These are phyloP conservation scores for Sebastolobus altivelis DNA, from an alignment of 2,797 vertebrate species.

Conservation along the genomic window DNA sequence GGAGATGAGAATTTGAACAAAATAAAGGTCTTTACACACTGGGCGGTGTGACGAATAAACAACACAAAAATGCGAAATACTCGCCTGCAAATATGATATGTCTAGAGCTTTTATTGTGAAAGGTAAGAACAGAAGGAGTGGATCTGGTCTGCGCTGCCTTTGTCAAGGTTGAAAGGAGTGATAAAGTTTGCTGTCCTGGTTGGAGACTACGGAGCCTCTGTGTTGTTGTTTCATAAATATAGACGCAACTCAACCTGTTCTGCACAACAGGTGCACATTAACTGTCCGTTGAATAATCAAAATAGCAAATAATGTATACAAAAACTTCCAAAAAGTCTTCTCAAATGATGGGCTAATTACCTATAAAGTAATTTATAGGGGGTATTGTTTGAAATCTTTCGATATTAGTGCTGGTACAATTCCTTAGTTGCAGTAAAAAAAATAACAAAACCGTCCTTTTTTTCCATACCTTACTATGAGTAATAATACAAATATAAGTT, in stretches of 20 bases:
- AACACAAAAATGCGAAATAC: fast-evolving
- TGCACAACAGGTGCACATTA: not conserved
- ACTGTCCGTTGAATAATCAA: not conserved
- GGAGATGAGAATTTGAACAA: not conserved
- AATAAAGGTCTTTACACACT: too few relatives aligned
- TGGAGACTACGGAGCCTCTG: too few relatives aligned
- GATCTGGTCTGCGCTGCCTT: fast-evolving
- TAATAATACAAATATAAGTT: not conserved
- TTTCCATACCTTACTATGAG: not conserved
- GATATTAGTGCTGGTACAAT: not conserved
- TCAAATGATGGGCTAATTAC: not conserved
- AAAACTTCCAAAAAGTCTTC: not conserved
- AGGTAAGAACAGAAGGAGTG: too few relatives aligned
- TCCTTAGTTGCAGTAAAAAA: not conserved
- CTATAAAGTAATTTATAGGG: not conserved
- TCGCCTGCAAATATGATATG: too few relatives aligned
- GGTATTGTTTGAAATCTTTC: not conserved
- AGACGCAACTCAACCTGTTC: too few relatives aligned
- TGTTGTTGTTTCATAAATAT: too few relatives aligned
- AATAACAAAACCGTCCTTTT: not conserved
- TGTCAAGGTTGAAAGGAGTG: too few relatives aligned
- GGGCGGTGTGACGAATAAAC: too few relatives aligned
- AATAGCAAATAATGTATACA: not conserved
- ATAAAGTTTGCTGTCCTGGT: too few relatives aligned
- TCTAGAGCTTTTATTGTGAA: too few relatives aligned